Percentiles rank a stretch among this genome's conserved stretches.
phyloP scores from a whole-genome alignment of 2,888 invertebrate species.

The Zygothrica quintamaculata region DNA sequence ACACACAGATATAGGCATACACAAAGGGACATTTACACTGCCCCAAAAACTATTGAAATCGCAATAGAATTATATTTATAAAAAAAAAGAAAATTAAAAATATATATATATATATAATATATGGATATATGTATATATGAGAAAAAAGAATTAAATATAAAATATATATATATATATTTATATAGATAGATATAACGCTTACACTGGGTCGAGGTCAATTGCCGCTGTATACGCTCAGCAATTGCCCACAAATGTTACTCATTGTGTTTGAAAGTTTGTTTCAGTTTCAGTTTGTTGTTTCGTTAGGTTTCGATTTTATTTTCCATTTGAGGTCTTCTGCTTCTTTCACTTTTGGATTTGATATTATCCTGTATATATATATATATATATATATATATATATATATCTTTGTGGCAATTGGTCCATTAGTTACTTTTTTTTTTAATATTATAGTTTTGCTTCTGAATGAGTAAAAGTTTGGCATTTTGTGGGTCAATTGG shows the following conservation, averaged over 20 bases:
- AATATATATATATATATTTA: conserved; percentile 29
- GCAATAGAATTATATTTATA: conserved; percentile 35
- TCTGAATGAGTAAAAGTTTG: conserved; percentile 18
- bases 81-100: not conserved
- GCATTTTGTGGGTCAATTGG: conserved; percentile 68
- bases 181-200: not conserved
- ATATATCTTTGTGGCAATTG: conserved; percentile 41
- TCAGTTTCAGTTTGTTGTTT: conserved; percentile 21
- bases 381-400: too few species aligned
- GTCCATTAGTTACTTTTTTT: conserved; percentile 62
- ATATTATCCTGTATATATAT: too few species aligned
- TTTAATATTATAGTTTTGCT: conserved; percentile 65
- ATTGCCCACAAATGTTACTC: too few species aligned
- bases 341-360: too few species aligned
- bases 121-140: conserved; percentile 12
- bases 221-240: too few species aligned
- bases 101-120: conserved; percentile 15
- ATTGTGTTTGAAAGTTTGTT: conserved; percentile 3
- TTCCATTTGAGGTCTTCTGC: conserved; percentile 28
- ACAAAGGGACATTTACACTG: conserved; percentile 15
- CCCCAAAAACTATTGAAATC: conserved; percentile 20
- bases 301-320: conserved; percentile 7
- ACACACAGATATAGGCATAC: conserved; percentile 10
- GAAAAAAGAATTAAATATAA: conserved; percentile 15
- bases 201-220: conserved; percentile 70